Base-by-base conservation (phyloP, 2,888 invertebrate genomes). In the Holacanthella duospinosa region DNA sequence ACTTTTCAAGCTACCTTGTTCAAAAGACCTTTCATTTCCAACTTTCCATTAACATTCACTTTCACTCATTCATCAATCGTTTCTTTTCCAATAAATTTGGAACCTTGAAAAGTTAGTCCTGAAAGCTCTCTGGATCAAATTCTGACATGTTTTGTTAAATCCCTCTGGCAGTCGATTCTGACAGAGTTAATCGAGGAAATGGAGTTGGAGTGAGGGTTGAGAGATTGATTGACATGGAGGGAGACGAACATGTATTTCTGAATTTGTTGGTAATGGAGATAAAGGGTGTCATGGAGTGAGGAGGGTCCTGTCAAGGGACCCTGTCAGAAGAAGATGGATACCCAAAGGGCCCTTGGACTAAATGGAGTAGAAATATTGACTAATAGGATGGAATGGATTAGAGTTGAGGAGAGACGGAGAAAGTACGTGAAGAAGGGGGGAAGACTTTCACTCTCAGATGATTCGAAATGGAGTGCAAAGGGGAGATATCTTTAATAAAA, bases 401-500 rank as follows among this genome's bases (percentile, higher is more conserved):
- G 48, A 48, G 4, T 36, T 16, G 4, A 48, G 48, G 48, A 48
- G 21, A 48, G 19, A 48, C 19, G 48, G 48, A 4, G 48, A 48
- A 48, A 48, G 48, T 48, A 48, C 12, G 21, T 4, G 16, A 21
- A 4, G 48, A n/a, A 21, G 21, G 19, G 12, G 48, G 6, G 48
- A n/a, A n/a, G 12, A 21, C 36, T 36, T 36, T 36, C 36, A 36
- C 36, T 36, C 36, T 9, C n/a, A 21, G 48, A 48, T 48, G 19
- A 48, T 55, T 55, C 29, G 25, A 12, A 55, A 27, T 55, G 55
- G 28, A 55, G 55, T 55, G 55, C 55, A 55, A 55, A 27, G 55
- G 55, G 27, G 55, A 55, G 55, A 55, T 55, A 55, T 55, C 29
- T 55, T 55, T 29, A 55, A 55, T 55, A 55, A 55, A 55, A 55